Evolutionary conservation across 2,888 invertebrate genomes (phyloP).

Genomic region (Xestoiulus laeticollis): DNA sequence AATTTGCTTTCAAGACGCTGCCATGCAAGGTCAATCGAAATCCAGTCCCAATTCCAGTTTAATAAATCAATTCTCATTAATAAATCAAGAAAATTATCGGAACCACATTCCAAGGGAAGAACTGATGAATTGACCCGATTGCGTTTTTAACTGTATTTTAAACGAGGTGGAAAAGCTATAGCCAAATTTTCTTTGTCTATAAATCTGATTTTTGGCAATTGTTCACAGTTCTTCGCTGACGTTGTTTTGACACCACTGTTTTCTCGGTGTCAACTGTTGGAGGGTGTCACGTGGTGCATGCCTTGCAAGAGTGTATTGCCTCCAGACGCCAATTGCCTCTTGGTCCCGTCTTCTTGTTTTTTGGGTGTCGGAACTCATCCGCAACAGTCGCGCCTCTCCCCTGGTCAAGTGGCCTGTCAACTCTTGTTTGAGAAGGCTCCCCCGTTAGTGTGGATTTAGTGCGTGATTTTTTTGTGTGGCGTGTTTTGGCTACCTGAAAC

Average conservation of each 20-base stretch:
- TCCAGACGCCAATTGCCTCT: not conserved
- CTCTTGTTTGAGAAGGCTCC: not conserved
- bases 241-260: not conserved
- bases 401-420: constrained; percentile 21
- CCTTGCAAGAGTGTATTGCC: not conserved
- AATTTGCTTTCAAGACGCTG: too few species aligned
- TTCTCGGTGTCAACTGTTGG: not conserved
- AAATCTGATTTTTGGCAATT: not conserved
- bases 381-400: constrained; percentile 5
- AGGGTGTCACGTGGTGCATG: not conserved
- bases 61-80: not conserved
- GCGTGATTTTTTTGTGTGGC: not conserved
- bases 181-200: not conserved
- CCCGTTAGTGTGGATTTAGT: constrained; percentile 6
- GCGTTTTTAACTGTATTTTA: not conserved
- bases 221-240: not conserved
- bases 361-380: constrained; percentile 34
- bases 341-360: not conserved
- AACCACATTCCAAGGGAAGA: not conserved
- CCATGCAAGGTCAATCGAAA: too few species aligned
- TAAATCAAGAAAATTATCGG: not conserved
- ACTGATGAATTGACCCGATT: not conserved
- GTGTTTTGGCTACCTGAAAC: not conserved
- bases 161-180: not conserved
- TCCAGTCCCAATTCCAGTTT: not conserved